Percentiles rank a stretch among this genome's conserved stretches.
phyloP scores from a whole-genome alignment of 2,113 vertebrate genomes.

The Enhydra lutris region DNA sequence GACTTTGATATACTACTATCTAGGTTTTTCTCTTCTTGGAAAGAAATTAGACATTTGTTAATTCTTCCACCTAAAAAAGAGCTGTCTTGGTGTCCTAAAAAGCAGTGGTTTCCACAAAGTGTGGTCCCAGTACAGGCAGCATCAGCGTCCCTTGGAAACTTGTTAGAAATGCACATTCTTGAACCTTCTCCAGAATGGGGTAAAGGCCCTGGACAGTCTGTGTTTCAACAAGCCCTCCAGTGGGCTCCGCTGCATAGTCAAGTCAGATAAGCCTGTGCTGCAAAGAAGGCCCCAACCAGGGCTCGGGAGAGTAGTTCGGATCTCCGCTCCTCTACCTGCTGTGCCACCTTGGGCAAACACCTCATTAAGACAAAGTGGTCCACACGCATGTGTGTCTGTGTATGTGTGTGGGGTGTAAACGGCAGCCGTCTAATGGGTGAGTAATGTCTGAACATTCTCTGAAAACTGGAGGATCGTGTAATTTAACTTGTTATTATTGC shows the following conservation, averaged over 20 bases:
- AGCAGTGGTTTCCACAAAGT: not conserved
- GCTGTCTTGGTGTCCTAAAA: not conserved
- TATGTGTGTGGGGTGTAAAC: not conserved
- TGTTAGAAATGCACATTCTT: not conserved
- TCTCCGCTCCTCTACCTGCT: not conserved
- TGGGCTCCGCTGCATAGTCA: not conserved
- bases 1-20: not conserved
- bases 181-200: not conserved
- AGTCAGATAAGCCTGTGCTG: not conserved
- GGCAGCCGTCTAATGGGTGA: not conserved
- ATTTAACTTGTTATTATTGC: not conserved
- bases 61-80: not conserved
- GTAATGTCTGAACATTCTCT: conserved; percentile 38
- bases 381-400: not conserved
- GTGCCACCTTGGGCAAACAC: not conserved
- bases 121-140: not conserved
- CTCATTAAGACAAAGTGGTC: not conserved
- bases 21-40: not conserved
- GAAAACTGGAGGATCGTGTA: not conserved
- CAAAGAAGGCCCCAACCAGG: not conserved
- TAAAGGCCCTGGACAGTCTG: not conserved
- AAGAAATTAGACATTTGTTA: not conserved
- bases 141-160: not conserved
- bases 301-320: not conserved
- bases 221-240: not conserved